A percentile compares a stretch with the other conserved stretches of the same genome.
These are phyloP conservation scores for Clupea harengus DNA, from an alignment of 2,113 vertebrate genomes.

Conservation along the genomic window DNA sequence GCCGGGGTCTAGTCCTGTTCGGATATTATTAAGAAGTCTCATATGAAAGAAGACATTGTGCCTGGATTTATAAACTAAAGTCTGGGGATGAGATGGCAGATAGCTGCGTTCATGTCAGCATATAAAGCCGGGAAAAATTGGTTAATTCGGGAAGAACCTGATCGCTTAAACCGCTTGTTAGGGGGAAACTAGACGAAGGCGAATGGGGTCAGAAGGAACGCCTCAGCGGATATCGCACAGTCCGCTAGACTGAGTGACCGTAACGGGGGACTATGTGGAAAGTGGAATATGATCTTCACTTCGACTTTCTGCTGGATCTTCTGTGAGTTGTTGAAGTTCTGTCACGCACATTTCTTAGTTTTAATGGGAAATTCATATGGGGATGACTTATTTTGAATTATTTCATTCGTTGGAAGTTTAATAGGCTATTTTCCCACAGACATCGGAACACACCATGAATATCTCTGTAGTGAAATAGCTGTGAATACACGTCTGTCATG, in stretches of 20 bases:
- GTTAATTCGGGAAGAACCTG: constrained; percentile 12
- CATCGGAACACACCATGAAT: not conserved
- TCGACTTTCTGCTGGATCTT: constrained; percentile 74
- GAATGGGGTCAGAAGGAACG: constrained; percentile 45
- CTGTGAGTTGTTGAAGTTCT: constrained; percentile 65
- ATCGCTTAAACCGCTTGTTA: constrained; percentile 3
- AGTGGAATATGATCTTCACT: constrained; percentile 76
- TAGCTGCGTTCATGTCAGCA: not conserved
- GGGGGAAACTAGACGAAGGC: constrained; percentile 24
- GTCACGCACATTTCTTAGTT: not conserved
- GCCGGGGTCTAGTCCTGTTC: not conserved
- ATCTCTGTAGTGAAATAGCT: too few relatives aligned
- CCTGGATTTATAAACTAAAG: not conserved
- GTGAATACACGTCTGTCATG: not conserved
- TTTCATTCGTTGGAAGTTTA: too few relatives aligned
- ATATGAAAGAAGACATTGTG: not conserved
- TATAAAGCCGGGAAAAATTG: constrained; percentile 12
- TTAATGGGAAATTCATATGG: not conserved
- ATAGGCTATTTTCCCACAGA: not conserved
- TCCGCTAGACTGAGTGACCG: constrained; percentile 45
- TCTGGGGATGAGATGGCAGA: not conserved
- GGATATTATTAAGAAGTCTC: not conserved
- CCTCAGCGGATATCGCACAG: constrained; percentile 37
- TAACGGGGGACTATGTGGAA: constrained; percentile 71
- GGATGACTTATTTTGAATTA: too few relatives aligned